Evolutionary conservation across 2,113 vertebrate genomes (phyloP).

Genomic region (Coturnix japonica): DNA sequence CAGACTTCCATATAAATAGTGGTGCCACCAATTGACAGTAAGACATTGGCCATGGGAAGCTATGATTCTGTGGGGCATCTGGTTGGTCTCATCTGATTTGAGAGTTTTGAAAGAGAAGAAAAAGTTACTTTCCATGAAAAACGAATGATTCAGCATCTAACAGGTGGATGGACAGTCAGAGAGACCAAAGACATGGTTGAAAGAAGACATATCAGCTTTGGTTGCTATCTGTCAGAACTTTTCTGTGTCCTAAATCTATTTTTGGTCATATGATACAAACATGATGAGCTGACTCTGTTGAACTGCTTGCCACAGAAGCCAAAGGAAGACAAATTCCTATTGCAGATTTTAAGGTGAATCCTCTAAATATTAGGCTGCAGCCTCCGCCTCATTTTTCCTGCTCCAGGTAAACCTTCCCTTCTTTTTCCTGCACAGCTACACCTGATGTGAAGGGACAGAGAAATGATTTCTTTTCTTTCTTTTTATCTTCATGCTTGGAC

Average conservation of each 20-base stretch:
- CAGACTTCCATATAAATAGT: not conserved
- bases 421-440: not conserved
- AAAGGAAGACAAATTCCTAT: not conserved
- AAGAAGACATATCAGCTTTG: not conserved
- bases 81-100: not conserved
- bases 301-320: not conserved
- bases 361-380: not conserved
- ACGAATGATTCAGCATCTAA: conserved; percentile 8
- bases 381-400: not conserved
- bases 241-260: not conserved
- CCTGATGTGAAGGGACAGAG: not conserved
- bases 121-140: not conserved
- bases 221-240: not conserved
- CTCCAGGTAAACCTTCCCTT: not conserved
- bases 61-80: not conserved
- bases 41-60: not conserved
- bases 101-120: conserved; percentile 1
- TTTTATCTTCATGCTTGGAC: not conserved
- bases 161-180: not conserved
- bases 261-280: not conserved
- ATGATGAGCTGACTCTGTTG: not conserved
- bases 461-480: not conserved
- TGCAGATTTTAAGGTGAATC: not conserved
- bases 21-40: not conserved
- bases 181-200: not conserved